Percentiles rank a stretch among this genome's conserved stretches.
phyloP scores from a whole-genome alignment of 2,113 vertebrate genomes.

The Smithornis capensis region DNA sequence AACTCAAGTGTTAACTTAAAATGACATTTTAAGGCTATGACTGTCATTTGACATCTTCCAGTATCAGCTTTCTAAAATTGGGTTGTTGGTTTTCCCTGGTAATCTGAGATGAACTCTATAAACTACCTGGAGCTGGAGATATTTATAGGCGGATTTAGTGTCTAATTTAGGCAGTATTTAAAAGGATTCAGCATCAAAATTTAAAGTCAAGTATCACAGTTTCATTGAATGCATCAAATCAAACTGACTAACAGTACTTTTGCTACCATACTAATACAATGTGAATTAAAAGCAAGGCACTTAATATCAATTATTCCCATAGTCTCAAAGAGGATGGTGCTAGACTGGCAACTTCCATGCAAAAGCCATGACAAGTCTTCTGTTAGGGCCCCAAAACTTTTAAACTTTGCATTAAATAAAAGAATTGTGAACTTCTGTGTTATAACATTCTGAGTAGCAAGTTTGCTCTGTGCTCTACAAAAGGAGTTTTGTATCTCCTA shows the following conservation, averaged over 20 bases:
- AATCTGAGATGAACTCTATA: background rate
- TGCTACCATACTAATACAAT: background rate
- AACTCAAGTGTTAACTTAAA: background rate
- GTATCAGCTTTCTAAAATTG: background rate
- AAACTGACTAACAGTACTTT: background rate
- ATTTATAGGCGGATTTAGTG: background rate
- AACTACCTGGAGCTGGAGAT: background rate
- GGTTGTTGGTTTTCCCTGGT: background rate
- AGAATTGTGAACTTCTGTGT: background rate
- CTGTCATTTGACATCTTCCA: background rate
- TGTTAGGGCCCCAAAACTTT: background rate
- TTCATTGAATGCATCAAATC: background rate
- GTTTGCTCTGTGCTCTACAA: background rate
- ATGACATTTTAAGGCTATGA: background rate
- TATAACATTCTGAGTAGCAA: background rate
- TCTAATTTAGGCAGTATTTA: background rate
- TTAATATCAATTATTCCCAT: background rate
- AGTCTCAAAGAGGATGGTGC: background rate
- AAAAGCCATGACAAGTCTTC: background rate
- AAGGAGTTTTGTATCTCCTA: fast-evolving
- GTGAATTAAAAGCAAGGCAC: background rate
- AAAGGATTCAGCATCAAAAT: background rate
- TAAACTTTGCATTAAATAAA: too few species aligned
- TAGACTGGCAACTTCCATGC: background rate
- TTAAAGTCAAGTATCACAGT: background rate